Conservation (phyloP, 92 coral and sea anemone species). For the Virgularia gustaviana region DNA sequence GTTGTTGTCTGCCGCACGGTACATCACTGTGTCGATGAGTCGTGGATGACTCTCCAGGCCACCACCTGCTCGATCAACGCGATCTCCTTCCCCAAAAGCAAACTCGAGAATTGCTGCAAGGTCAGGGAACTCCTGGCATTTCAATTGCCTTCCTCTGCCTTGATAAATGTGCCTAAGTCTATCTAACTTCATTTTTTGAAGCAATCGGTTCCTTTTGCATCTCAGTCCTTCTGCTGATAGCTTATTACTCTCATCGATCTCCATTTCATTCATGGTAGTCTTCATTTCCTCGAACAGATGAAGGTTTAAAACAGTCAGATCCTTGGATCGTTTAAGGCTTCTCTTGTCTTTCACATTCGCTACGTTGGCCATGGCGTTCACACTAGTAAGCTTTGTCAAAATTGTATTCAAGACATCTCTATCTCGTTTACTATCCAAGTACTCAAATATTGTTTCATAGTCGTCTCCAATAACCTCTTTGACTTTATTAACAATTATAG, state of each 20-base stretch:
- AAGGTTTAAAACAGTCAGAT: neutral
- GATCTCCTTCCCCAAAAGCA: conserved; percentile 52
- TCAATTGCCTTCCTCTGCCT: conserved; percentile 50
- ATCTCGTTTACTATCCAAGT: conserved; percentile 43
- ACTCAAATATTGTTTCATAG: conserved; percentile 2
- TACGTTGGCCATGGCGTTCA: conserved; percentile 39
- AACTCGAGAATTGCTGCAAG: conserved; percentile 58
- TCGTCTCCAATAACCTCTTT: conserved; percentile 2
- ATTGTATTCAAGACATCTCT: conserved; percentile 28
- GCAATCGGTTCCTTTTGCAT: no score
- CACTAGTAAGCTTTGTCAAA: conserved; percentile 36
- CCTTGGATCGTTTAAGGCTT: neutral
- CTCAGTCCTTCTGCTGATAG: no score
- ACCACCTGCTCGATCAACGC: conserved; percentile 46
- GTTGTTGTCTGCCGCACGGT: conserved; percentile 51
- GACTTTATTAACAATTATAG: conserved; percentile 8
- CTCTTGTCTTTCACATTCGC: conserved; percentile 28
- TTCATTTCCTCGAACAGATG: conserved; percentile 35
- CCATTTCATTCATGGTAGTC: no score
- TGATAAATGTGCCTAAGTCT: conserved; percentile 50
- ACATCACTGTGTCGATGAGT: conserved; percentile 52
- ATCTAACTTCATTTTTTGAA: no score
- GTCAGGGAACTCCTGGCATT: conserved; percentile 60
- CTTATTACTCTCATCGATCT: no score
- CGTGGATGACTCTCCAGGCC: no score